Percentiles rank a stretch among this genome's conserved stretches.
These are phyloP conservation scores for Hozukius guyotensis DNA, from an alignment of 2,797 vertebrate species.

Conservation along the genomic window DNA sequence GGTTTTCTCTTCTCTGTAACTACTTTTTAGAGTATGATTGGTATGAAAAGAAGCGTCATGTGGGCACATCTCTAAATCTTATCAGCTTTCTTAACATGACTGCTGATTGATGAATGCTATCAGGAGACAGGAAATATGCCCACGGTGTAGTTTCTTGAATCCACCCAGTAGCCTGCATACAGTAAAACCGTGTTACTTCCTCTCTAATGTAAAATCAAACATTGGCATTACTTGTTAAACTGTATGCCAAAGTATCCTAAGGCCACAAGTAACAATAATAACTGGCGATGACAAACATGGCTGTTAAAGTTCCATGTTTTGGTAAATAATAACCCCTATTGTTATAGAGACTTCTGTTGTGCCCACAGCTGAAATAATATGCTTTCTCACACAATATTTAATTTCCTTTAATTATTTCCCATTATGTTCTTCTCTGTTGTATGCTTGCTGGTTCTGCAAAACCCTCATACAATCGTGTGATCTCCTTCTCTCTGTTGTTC, in stretches of 20 bases:
- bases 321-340: not conserved
- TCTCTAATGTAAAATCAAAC: not conserved
- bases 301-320: not conserved
- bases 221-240: not conserved
- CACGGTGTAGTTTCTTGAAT: not conserved
- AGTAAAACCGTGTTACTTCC: not conserved
- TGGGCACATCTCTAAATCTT: constrained; percentile 24
- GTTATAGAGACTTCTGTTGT: not conserved
- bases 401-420: not conserved
- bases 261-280: not conserved
- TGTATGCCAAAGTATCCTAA: not conserved
- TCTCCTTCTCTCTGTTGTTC: not conserved
- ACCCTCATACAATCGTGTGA: not conserved
- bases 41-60: constrained; percentile 43
- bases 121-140: not conserved
- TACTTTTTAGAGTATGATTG: constrained; percentile 32
- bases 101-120: constrained; percentile 11
- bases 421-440: not conserved
- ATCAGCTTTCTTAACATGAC: constrained; percentile 17
- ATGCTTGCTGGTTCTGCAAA: not conserved
- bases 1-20: not conserved
- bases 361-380: not conserved
- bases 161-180: not conserved
- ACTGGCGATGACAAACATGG: not conserved
- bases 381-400: not conserved